These are phyloP conservation scores for Allacma fusca DNA, from an alignment of 2,888 invertebrate genomes.

Conservation along the genomic window DNA sequence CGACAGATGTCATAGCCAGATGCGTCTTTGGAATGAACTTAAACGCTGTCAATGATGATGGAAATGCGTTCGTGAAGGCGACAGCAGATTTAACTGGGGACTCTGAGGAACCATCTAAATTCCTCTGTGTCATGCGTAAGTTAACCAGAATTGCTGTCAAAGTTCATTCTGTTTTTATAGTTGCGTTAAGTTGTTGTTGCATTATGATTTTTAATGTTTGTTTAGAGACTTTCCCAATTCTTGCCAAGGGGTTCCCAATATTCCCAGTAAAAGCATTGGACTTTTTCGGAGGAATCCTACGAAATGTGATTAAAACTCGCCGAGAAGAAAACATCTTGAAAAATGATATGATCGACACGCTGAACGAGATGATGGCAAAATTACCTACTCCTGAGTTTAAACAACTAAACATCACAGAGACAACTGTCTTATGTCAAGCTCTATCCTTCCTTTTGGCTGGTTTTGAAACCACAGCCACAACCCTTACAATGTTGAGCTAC, in stretches of 20 bases:
- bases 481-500: constrained; percentile 47
- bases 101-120: too few relatives aligned
- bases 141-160: too few relatives aligned
- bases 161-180: too few relatives aligned
- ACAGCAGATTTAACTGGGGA: too few relatives aligned
- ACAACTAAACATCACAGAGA: constrained; percentile 46
- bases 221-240: constrained; percentile 11
- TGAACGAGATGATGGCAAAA: constrained; percentile 43
- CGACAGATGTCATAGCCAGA: too few relatives aligned
- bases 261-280: constrained; percentile 26
- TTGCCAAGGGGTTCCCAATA: constrained; percentile 16
- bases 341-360: constrained; percentile 32
- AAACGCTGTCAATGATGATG: too few relatives aligned
- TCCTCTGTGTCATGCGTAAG: too few relatives aligned
- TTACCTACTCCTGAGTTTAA: constrained; percentile 51
- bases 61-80: too few relatives aligned
- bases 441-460: constrained; percentile 53
- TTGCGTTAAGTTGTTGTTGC: too few relatives aligned
- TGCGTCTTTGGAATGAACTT: too few relatives aligned
- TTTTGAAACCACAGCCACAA: constrained; percentile 55
- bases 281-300: constrained; percentile 16
- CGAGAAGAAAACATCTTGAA: neutral
- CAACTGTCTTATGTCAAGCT: constrained; percentile 51
- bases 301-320: constrained; percentile 2
- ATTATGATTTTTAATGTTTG: neutral